These are phyloP conservation scores for Acrobasis consociella DNA, from an alignment of 2,888 invertebrate genomes.

Conservation along the genomic window DNA sequence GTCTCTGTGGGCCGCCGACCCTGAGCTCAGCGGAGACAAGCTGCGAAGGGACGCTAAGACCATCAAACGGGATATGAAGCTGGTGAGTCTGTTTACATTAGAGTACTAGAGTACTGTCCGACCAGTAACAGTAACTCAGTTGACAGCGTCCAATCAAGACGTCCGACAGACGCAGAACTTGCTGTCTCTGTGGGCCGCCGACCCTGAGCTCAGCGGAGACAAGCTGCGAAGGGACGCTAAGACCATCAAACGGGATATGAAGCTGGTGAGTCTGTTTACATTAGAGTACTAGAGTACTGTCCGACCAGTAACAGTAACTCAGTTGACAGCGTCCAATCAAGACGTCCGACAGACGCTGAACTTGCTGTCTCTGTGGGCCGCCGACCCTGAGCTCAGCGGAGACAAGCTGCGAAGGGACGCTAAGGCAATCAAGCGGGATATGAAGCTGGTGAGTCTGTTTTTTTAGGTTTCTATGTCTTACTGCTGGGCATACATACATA, in stretches of 20 bases:
- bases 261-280: constrained; percentile 83
- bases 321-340: constrained; percentile 93
- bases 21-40: constrained; percentile 77
- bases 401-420: constrained; percentile 83
- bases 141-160: constrained; percentile 95
- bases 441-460: constrained; percentile 45
- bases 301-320: constrained; percentile 89
- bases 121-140: constrained; percentile 88
- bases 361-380: constrained; percentile 91
- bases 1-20: constrained; percentile 88
- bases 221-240: constrained; percentile 81
- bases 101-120: background rate
- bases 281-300: constrained; percentile 90
- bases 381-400: constrained; percentile 77
- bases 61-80: constrained; percentile 88
- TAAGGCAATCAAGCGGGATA: constrained; percentile 88
- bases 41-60: constrained; percentile 81
- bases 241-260: constrained; percentile 90
- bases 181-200: constrained; percentile 90
- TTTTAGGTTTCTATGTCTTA: no score
- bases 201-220: constrained; percentile 69
- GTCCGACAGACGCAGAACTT: constrained; percentile 96
- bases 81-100: background rate
- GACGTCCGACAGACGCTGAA: constrained; percentile 97
- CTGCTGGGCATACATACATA: no score